These are phyloP conservation scores for Lagorchestes hirsutus DNA, from an alignment of 2,797 vertebrate genomes.

Conservation along the genomic window DNA sequence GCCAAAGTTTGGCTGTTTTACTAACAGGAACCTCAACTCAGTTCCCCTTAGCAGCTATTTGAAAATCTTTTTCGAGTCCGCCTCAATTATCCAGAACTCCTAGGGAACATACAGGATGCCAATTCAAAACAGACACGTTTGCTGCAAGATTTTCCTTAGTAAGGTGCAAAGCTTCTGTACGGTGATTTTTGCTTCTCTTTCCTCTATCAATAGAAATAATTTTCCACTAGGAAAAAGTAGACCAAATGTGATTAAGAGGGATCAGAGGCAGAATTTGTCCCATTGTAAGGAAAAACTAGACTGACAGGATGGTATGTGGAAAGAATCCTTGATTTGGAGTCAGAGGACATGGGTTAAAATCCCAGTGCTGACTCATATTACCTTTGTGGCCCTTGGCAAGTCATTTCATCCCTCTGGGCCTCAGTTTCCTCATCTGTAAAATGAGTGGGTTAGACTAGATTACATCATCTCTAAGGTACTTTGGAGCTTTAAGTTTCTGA, in stretches of 20 bases:
- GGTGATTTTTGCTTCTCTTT: neutral
- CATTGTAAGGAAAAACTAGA: neutral
- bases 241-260: neutral
- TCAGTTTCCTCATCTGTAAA: neutral
- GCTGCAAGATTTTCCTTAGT: constrained; percentile 57
- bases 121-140: constrained; percentile 55
- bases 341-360: neutral
- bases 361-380: neutral
- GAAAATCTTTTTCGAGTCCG: constrained; percentile 36
- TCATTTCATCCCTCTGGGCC: neutral
- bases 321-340: neutral
- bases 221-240: neutral
- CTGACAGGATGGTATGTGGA: neutral
- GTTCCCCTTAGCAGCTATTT: constrained; percentile 60
- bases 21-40: constrained; percentile 68
- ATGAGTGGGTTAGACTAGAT: neutral
- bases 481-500: neutral
- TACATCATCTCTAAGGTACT: neutral
- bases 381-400: neutral
- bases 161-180: constrained; percentile 50
- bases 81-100: constrained; percentile 38
- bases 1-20: constrained; percentile 50
- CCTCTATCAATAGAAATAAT: neutral
- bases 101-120: constrained; percentile 44
- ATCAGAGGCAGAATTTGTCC: neutral